A percentile compares a stretch with the other conserved stretches of the same genome.
Conservation (phyloP, 37 sponge, comb jelly and placozoan genomes). For the Corticium candelabrum region DNA sequence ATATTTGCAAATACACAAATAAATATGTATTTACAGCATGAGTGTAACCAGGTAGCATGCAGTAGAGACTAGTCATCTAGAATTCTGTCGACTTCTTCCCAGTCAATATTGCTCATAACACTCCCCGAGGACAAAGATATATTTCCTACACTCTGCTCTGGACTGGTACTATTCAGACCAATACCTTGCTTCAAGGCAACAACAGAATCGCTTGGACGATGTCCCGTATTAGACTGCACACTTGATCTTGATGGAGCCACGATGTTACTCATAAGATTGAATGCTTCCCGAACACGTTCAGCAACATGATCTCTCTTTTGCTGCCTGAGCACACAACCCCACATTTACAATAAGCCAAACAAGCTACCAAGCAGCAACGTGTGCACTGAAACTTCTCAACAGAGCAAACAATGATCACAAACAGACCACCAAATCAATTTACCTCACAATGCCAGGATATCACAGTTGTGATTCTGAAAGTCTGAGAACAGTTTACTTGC, state of each 20-base stretch:
- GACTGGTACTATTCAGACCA: too few relatives aligned
- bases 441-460: too few relatives aligned
- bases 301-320: constrained; percentile 19
- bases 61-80: constrained; percentile 27
- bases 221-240: not conserved
- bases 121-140: constrained; percentile 35
- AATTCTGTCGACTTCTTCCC: constrained; percentile 47
- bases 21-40: too few relatives aligned
- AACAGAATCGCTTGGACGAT: not conserved
- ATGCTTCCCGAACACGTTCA: constrained; percentile 38
- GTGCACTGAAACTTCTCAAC: too few relatives aligned
- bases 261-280: constrained; percentile 38
- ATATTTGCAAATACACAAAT: too few relatives aligned
- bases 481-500: too few relatives aligned
- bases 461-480: too few relatives aligned
- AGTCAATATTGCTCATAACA: constrained; percentile 36
- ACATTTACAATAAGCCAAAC: too few relatives aligned
- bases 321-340: not conserved
- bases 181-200: not conserved
- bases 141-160: not conserved
- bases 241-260: constrained; percentile 19
- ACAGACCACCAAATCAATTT: too few relatives aligned
- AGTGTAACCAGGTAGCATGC: too few relatives aligned
- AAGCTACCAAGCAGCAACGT: too few relatives aligned
- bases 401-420: too few relatives aligned